Evolutionary conservation across 2,113 vertebrate genomes (phyloP), one percentile per base, ranked within the genome.

Genomic region (Triplophysa rosa): DNA sequence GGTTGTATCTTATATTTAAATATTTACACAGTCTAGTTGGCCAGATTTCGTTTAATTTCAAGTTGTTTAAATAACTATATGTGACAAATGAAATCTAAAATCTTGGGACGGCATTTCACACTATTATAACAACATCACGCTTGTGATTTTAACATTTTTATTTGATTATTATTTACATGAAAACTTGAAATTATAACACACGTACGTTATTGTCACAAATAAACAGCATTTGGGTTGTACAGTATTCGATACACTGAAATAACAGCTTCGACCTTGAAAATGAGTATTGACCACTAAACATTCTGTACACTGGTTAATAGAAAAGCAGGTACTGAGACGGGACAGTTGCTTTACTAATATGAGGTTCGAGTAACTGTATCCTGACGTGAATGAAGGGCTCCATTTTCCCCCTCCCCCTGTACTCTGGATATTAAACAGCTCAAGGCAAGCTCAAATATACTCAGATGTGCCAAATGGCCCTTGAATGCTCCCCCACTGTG

Each of bases 151-250:
- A 37, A 75, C 6, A 62, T 80, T 52, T 84, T 82, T 80, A 82
- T 80, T 82, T 42, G 33, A 67, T 84, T 67, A 40, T 80, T 70
- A 73, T 82, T 70, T 63, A 82, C 76, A 82, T 69, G 73, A 42
- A 77, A 67, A 73, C 59, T n/a, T 49, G 10, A 77, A 73, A 47
- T 58, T 47, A 52, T 29, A 80, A 64, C 33, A 54, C 67, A 45
- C 37, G 23, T 79, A 77, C 66, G 47, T 40, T 63, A 56, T 79
- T 67, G 49, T 64, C 71, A 82, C 72, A 80, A 82, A 80, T 65
- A 68, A 73, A 67, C 64, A 21, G 49, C 24, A 69, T 74, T 65
- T 74, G 24, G 47, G 16, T 33, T 33, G 24, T 40, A n/a, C 19
- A 9, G 8, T 58, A 21, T 66, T 29, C 42, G 72, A 77, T 59